Evolutionary conservation across 2,113 vertebrate species (phyloP), one percentile per base, ranked within the genome.

Genomic region (Paratilapia polleni): DNA sequence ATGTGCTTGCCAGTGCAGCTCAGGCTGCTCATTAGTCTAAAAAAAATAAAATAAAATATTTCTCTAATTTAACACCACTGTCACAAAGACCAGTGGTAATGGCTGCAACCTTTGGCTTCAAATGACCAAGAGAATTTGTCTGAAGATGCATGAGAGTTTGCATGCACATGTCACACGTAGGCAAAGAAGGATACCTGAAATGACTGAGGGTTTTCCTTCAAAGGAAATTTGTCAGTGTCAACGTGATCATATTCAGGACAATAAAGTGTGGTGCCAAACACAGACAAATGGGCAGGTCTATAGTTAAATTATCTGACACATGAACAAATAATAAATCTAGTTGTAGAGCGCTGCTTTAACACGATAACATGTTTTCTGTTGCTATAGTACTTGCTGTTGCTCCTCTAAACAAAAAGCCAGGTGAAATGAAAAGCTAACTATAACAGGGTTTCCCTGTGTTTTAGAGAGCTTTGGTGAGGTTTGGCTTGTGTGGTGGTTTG

Each of bases 11-110:
- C 84, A 85, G 78, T 76, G 36, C 63, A 41, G 82, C 88, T 85
- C 61, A 78, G 63, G 80, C 80, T 24, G 4, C 88, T 91, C 90
- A 91, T 90, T 92, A 90, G 88, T 87, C 80, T 41, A 20, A 74
- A 87, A 85, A 84, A 83, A 34, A 63, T 10, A 38, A 9, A 38
- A 14, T 11, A 41, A 11, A 24, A 17, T 17, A 0, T 47, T 75
- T 89, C 60, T 80, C 60, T 81, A 54, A 86, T 87, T 89, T 83
- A 83, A 86, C 84, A 82, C 41, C 56, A 74, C n/a, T 70, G 80
- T 85, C 78, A 89, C 81, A 81, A 82, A 66, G 68, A 76, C 74
- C 77, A 75, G 74, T 34, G 75, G 58, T 84, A 86, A 89, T 74
- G 56, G 49, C 52, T 80, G 54, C 85, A 89, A 87, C 84, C 38